phyloP scores from a whole-genome alignment of 2,113 vertebrate genomes.

The Rhea pennata region DNA sequence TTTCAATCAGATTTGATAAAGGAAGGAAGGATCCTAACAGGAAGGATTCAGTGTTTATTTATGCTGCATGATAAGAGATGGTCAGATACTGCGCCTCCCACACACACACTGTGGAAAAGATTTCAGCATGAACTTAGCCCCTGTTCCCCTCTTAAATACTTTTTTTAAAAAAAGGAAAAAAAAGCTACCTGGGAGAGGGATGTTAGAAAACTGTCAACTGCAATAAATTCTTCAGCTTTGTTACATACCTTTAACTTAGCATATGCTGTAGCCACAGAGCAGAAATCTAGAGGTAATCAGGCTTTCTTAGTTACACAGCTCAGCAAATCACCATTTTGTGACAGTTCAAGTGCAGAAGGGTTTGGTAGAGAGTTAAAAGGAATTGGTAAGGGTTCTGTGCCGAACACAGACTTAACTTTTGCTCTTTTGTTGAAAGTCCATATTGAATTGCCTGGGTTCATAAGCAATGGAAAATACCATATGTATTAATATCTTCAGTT shows the following conservation, averaged over 20 bases:
- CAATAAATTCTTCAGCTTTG: background rate
- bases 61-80: background rate
- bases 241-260: background rate
- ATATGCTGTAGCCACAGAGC: background rate
- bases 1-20: background rate
- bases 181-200: background rate
- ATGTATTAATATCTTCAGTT: background rate
- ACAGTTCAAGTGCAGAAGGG: background rate
- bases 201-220: background rate
- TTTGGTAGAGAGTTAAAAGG: background rate
- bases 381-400: background rate
- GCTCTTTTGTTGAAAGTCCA: background rate
- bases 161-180: background rate
- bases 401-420: background rate
- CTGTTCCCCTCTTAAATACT: background rate
- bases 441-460: background rate
- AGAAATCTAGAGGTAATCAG: background rate
- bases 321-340: background rate
- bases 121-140: background rate
- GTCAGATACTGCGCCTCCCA: background rate
- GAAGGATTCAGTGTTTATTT: background rate
- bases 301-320: background rate
- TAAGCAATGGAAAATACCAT: rapidly evolving
- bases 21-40: background rate
- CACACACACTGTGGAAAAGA: background rate